These are phyloP conservation scores for Choloepus didactylus DNA, from an alignment of 2,797 vertebrate genomes.

Conservation along the genomic window DNA sequence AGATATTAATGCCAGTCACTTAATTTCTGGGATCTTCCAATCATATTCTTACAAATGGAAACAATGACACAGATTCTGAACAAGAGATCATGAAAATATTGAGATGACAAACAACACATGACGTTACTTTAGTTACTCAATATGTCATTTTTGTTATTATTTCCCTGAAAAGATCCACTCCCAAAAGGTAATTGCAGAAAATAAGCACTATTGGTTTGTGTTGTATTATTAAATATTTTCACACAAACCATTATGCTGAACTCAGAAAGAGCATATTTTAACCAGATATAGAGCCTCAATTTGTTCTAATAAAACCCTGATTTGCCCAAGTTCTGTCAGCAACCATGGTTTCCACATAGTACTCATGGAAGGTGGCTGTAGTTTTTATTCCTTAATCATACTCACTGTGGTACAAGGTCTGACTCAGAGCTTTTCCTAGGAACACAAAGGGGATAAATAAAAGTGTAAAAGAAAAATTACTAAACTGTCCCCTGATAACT, in stretches of 20 bases:
- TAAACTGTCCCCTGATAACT: constrained; percentile 89
- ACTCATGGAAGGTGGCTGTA: not conserved
- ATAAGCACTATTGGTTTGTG: not conserved
- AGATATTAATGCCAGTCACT: not conserved
- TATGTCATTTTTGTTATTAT: constrained; percentile 36
- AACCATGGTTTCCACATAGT: constrained; percentile 64
- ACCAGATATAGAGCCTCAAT: not conserved
- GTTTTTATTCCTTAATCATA: constrained; percentile 68
- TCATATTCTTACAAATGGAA: constrained; percentile 50
- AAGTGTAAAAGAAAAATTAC: constrained; percentile 86
- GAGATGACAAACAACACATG: not conserved
- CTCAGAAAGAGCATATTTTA: constrained; percentile 60
- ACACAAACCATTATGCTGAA: constrained; percentile 45
- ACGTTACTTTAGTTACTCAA: not conserved
- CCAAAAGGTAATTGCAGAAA: constrained; percentile 68
- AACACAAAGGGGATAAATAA: constrained; percentile 86
- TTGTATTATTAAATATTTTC: constrained; percentile 57
- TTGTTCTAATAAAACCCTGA: constrained; percentile 63
- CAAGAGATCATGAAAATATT: not conserved
- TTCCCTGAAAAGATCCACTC: constrained; percentile 52
- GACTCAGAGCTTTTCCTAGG: constrained; percentile 75
- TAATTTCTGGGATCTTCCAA: not conserved
- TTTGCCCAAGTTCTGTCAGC: constrained; percentile 56
- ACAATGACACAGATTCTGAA: not conserved
- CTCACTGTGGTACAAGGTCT: constrained; percentile 57